These are phyloP conservation scores for Gallinago media DNA, from an alignment of 2,113 vertebrate genomes.

Conservation along the genomic window DNA sequence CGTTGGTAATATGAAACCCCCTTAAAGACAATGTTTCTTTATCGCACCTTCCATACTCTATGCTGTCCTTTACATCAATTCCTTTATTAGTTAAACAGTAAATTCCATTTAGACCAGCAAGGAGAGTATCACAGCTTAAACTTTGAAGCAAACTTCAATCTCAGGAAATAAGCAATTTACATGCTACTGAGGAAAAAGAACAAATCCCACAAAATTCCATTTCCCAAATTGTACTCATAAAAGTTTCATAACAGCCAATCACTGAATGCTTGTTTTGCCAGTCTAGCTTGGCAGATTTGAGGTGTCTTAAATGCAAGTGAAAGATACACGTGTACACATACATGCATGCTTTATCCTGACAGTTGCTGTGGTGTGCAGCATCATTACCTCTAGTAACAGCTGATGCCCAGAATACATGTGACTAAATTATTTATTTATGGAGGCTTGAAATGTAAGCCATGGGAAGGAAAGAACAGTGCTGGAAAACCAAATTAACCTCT, in stretches of 20 bases:
- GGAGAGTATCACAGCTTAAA: not conserved
- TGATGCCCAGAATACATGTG: not conserved
- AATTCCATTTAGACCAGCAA: conserved; percentile 50
- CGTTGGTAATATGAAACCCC: conserved; percentile 67
- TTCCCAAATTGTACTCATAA: not conserved
- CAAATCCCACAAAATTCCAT: conserved; percentile 24
- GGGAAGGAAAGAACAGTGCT: not conserved
- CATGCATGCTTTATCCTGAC: not conserved
- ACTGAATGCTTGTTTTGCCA: not conserved
- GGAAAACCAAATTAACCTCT: not conserved
- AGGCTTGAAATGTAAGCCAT: not conserved
- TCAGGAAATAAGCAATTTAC: conserved; percentile 19
- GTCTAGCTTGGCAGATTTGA: not conserved
- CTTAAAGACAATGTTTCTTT: conserved; percentile 70
- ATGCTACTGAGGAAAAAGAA: conserved; percentile 22
- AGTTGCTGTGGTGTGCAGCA: not conserved
- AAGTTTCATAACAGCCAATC: not conserved
- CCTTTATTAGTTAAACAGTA: conserved; percentile 70
- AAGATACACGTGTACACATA: rapidly evolving
- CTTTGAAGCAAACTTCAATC: not conserved
- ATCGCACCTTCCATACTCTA: conserved; percentile 25
- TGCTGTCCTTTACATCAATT: conserved; percentile 63
- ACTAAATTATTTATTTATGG: not conserved
- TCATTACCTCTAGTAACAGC: not conserved
- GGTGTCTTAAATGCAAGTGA: not conserved